phyloP scores from a whole-genome alignment of 2,797 vertebrate genomes.

The Tapera naevia region DNA sequence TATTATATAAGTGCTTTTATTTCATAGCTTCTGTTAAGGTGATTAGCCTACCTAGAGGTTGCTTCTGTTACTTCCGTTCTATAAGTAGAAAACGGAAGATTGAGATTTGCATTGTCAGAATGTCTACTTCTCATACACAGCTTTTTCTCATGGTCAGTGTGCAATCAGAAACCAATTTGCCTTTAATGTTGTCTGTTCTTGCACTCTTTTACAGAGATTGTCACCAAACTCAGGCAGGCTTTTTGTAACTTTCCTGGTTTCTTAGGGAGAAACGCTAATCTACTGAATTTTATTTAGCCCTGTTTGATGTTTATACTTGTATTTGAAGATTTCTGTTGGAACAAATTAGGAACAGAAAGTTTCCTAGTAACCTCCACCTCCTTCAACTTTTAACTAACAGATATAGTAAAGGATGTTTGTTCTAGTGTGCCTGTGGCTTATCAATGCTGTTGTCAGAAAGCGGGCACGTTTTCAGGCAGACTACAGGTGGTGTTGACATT shows the following conservation, averaged over 20 bases:
- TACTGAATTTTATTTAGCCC: neutral
- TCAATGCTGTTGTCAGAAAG: constrained; percentile 71
- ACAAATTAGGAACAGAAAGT: constrained; percentile 14
- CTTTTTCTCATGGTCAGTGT: neutral
- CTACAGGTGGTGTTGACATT: constrained; percentile 74
- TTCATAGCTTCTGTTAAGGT: neutral
- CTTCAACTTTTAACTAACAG: constrained; percentile 23
- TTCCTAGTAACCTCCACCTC: constrained; percentile 6
- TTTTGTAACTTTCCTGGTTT: neutral
- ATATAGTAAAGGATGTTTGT: constrained; percentile 57
- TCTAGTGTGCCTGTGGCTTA: constrained; percentile 67
- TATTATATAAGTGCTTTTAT: neutral
- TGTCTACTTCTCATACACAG: neutral
- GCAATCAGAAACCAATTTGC: neutral
- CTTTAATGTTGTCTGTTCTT: neutral
- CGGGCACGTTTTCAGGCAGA: constrained; percentile 57
- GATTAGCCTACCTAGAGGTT: neutral
- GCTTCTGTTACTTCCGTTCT: neutral
- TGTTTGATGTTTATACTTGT: neutral
- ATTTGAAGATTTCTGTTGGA: constrained; percentile 25
- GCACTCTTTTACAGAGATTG: neutral
- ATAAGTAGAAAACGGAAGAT: neutral
- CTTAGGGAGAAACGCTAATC: neutral
- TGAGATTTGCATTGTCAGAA: neutral
- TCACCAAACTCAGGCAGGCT: neutral